A percentile compares a stretch with the other conserved stretches of the same genome.
These are phyloP conservation scores for Mus musculus DNA, from an alignment of 2,113 vertebrate genomes.

Conservation along the genomic window GRCm39 chr19:18886501-18887000, in stretches of 20 bases:
- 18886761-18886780: slow-evolving; percentile 13
- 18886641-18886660: slow-evolving; percentile 39
- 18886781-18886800: not conserved
- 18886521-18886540: not conserved
- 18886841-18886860: not conserved
- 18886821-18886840: not conserved
- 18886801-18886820: not conserved
- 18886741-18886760: not conserved
- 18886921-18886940: not conserved
- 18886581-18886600: slow-evolving; percentile 8
- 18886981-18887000: slow-evolving; percentile 49
- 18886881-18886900: slow-evolving; percentile 50
- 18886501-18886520: not conserved
- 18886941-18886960: not conserved
- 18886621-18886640: slow-evolving; percentile 13
- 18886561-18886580: not conserved
- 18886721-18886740: not conserved
- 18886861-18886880: not conserved
- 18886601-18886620: slow-evolving; percentile 27
- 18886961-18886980: slow-evolving; percentile 61
- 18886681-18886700: not conserved
- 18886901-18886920: slow-evolving; percentile 21
- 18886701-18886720: not conserved
- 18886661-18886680: slow-evolving; percentile 33
- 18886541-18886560: not conserved